These are phyloP conservation scores for Pyrochroa serraticornis DNA, from an alignment of 2,888 invertebrate species.

Conservation along the genomic window DNA sequence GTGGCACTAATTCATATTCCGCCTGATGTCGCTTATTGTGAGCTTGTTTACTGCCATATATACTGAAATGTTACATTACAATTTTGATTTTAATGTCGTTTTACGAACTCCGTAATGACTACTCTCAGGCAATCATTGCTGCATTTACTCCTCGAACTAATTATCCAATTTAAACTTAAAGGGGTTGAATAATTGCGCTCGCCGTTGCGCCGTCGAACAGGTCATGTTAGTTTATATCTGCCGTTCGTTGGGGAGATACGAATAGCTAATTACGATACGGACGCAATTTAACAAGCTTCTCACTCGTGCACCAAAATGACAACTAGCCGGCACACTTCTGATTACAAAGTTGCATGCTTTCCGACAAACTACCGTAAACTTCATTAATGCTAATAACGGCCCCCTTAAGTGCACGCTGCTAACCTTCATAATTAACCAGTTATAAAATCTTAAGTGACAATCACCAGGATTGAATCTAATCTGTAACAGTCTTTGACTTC, in stretches of 20 bases:
- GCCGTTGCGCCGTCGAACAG: conserved; percentile 10
- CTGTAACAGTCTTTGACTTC: no score
- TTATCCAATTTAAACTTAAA: conserved; percentile 27
- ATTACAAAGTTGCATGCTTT: no score
- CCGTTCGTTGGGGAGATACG: neutral
- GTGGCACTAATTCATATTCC: conserved; percentile 6
- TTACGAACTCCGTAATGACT: conserved; percentile 19
- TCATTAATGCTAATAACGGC: no score
- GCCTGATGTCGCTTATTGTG: conserved; percentile 21
- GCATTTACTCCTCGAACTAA: conserved; percentile 24
- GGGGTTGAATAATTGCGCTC: conserved; percentile 20
- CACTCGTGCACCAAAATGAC: no score
- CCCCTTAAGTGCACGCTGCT: no score
- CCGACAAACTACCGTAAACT: no score
- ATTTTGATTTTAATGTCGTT: conserved; percentile 28
- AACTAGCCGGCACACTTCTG: no score
- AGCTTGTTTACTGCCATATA: conserved; percentile 23
- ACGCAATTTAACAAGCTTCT: no score
- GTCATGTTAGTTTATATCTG: conserved; percentile 19
- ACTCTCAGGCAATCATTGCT: conserved; percentile 22
- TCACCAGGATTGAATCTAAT: no score
- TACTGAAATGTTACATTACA: conserved; percentile 20
- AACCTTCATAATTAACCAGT: no score
- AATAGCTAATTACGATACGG: no score
- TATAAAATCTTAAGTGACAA: no score